phyloP scores from a whole-genome alignment of 1,140 invertebrate species.

The Drosophila jambulina region DNA sequence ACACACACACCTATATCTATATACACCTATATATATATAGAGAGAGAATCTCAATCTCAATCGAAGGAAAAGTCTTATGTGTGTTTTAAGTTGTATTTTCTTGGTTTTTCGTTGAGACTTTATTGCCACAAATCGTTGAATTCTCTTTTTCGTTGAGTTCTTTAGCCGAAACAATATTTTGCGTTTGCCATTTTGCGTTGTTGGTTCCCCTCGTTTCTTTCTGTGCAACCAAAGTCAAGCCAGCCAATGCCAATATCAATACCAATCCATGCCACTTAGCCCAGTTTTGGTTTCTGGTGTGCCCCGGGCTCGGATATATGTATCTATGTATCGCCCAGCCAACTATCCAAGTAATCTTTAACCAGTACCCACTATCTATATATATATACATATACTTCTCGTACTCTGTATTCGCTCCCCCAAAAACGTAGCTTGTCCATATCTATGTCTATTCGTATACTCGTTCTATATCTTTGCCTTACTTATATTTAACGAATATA shows the following conservation, averaged over 20 bases:
- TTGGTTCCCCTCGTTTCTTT: constrained; percentile 24
- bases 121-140: constrained; percentile 54
- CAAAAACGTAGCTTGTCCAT: constrained; percentile 29
- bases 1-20: constrained; percentile 26
- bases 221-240: constrained; percentile 44
- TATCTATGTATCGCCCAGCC: not conserved
- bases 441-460: constrained; percentile 36
- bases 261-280: constrained; percentile 32
- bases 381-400: constrained; percentile 14
- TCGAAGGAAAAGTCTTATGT: constrained; percentile 40
- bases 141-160: not conserved
- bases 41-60: constrained; percentile 35
- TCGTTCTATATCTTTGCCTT: constrained; percentile 36
- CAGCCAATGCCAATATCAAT: constrained; percentile 27
- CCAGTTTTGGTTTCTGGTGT: constrained; percentile 41
- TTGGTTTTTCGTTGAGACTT: constrained; percentile 51
- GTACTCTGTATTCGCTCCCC: constrained; percentile 31
- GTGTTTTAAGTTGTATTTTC: constrained; percentile 35
- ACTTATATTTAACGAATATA: not conserved
- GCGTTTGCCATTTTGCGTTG: constrained; percentile 28
- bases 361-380: constrained; percentile 31
- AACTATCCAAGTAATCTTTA: constrained; percentile 13
- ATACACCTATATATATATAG: constrained; percentile 10
- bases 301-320: constrained; percentile 21
- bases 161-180: constrained; percentile 40